Evolutionary conservation across 1,140 invertebrate species (phyloP), one percentile per base, ranked within the genome.

Genomic region (Meloidogyne exigua): DNA sequence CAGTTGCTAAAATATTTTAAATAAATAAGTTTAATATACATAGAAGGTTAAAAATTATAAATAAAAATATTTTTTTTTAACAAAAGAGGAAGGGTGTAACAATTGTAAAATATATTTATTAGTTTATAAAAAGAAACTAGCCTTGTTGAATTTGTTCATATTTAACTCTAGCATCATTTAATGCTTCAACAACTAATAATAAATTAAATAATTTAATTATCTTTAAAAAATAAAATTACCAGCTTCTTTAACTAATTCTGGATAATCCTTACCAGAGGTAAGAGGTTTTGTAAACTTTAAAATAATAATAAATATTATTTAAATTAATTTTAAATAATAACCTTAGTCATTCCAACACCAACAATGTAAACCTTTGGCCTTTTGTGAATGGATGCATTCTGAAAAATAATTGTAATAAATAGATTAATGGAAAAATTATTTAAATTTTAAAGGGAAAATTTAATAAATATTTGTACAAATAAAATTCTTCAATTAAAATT

Each of bases 281-380:
- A 93, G 93, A 36, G 96, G 95, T 88, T 98, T 98, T 81, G 92
- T 92, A 89, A 95, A 95, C 90, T 92, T 66, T 25, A 68, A 72
- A 36, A 49, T 32, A 25, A 75, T n/a, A 23, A 23, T 65, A 80
- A 80, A 42, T 42, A 32, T 65, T 15, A 79, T 64, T 64, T 23
- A 26, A 28, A 4, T 49, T 32, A 32, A 25, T 63, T 23, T 26
- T 44, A 72, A 28, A 13, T n/a, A 32, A 57, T 70, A 44, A 75
- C 75, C 13, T 78, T 96, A 26, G 95, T 98, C 95, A 98, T 97
- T 73, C 95, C 95, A 80, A 97, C 95, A 77, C 95, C 95, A 80
- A 98, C 91, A 73, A 98, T 94, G 89, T 92, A 98, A 32, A 97
- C 94, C 82, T 87, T 88, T 49, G 85, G 79, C 67, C 83, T 86